Base-by-base conservation (phyloP, 2,888 invertebrate genomes). In the Cacoxenus indagator region DNA sequence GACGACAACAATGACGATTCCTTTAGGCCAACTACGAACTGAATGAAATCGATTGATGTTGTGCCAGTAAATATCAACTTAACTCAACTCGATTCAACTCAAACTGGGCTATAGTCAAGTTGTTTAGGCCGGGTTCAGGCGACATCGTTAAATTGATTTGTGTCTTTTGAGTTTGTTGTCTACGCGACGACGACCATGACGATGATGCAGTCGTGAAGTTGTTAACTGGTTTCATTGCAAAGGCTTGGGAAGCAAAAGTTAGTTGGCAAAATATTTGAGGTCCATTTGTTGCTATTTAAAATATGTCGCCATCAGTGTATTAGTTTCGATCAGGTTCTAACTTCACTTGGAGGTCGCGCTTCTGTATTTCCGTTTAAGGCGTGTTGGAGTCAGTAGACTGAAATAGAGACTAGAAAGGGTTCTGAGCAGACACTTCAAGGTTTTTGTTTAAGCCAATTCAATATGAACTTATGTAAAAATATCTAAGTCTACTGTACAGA, bases 71-170 rank as follows among this genome's bases (percentile, higher is more conserved):
- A 73, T 64, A 43, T 54, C 48, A 19, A 57, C 22, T 26, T 48
- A 48, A 54, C 3, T 55, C 26, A 55, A 55, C 14, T 26, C 14
- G 14, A n/a, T n/a, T n/a, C n/a, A 2, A 55, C 69, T 68, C 64
- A 75, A 80, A 82, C 84, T 79, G 78, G 84, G 84, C 79, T 80
- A 82, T n/a, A 51, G 51, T 51, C 51, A 51, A 22, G 51, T 22
- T 9, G 37, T 14, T 14, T 31, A 4, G 31, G 31, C 4, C 31
- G 31, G 5, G 31, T 31, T 17, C 19, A 29, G 45, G 61, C 61
- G 64, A 66, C 73, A 75, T 82, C 84, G 83, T 80, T 84, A 84
- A 81, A 84, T 82, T 80, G 80, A 80, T 80, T 80, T 80, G 80
- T 80, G 83, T 82, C 76, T 76, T 59, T 22, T 62, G 19, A n/a